Evolutionary conservation across 2,888 invertebrate species (phyloP), one percentile per base, ranked within the genome.

Genomic region (Endomychus coccineus): DNA sequence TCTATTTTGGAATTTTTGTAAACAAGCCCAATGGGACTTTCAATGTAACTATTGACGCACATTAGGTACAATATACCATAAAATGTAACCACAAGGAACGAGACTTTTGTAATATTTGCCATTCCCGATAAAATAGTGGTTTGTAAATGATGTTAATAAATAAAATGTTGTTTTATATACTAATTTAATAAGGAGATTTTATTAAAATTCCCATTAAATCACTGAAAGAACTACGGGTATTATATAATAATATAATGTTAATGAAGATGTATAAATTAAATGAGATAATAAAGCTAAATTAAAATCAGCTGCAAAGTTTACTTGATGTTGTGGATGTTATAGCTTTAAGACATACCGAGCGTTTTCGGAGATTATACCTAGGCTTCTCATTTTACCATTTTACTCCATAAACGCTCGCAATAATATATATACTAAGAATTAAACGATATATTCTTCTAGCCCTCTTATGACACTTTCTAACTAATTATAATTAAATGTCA

Each of bases 111-210:
- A 60, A 27, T 25, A 22, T 16, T 36, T 10, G 15, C 57, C 57
- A 58, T 56, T 57, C 54, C 56, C 56, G 54, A 52, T 50, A 54
- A 52, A 50, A 55, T 60, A 59, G 55, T 61, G 63, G 62, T 65
- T 64, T 65, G 65, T 66, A 65, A 65, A 66, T 62, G 62, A 65
- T 63, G 62, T 64, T 65, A 61, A 64, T 64, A 64, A 65, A 65
- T 62, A 66, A 66, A 65, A 63, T 62, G 62, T 64, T 65, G 64
- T 65, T 66, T 66, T 66, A 63, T 64, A 66, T 64, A 61, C 58
- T 60, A 59, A 58, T 59, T 58, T 61, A 57, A 56, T 55, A 58
- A 58, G 56, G 67, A 62, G 54, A 61, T 61, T 61, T 60, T 58
- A 62, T 61, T 61, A 59, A 59, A 59, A 50, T 46, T 56, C 58